Percentiles rank a stretch among this genome's conserved stretches.
Conservation (phyloP, 2,888 invertebrate genomes). For the Melinaea marsaeus region DNA sequence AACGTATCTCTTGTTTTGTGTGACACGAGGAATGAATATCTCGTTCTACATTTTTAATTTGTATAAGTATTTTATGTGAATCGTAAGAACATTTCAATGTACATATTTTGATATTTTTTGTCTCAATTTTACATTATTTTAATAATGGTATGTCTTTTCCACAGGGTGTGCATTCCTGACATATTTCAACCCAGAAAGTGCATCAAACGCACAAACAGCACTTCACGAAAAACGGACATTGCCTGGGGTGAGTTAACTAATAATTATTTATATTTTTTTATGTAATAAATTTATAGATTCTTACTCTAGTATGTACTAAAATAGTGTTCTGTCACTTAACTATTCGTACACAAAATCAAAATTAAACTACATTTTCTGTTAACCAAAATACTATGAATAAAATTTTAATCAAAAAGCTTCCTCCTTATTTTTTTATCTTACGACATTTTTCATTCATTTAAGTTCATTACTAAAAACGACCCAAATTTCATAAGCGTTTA, state of each 20-base stretch:
- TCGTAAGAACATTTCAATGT: not conserved
- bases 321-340: no score
- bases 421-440: no score
- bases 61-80: not conserved
- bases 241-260: constrained; percentile 91
- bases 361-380: no score
- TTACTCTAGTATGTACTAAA: no score
- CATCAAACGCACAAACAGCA: constrained; percentile 93
- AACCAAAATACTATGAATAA: no score
- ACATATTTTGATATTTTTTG: not conserved
- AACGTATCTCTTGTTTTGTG: constrained; percentile 18
- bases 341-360: no score
- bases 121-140: not conserved
- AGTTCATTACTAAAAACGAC: no score
- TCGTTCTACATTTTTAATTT: not conserved
- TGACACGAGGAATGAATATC: not conserved
- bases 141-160: constrained; percentile 9
- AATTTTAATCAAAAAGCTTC: no score
- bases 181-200: constrained; percentile 97
- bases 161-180: constrained; percentile 99
- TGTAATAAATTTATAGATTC: no score
- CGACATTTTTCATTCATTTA: no score
- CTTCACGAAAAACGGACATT: constrained; percentile 99
- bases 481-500: no score
- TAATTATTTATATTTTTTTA: no score